These are phyloP conservation scores for Hylia prasina DNA, from an alignment of 2,113 vertebrate species.

Conservation along the genomic window DNA sequence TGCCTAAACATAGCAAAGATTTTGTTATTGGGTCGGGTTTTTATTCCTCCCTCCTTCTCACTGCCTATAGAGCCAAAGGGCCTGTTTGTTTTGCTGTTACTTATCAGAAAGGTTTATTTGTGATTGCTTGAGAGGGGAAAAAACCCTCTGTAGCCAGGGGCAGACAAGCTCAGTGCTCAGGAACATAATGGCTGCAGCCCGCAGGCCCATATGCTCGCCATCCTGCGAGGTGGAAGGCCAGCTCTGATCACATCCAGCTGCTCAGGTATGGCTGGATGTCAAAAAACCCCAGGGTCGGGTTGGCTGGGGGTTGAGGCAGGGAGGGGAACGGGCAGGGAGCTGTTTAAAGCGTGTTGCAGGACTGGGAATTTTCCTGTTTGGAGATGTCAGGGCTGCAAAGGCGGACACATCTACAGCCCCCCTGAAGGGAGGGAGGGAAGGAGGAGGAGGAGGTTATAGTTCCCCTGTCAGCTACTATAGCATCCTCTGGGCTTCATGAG, in stretches of 20 bases:
- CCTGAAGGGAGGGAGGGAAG: neutral
- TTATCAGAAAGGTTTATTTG: slow-evolving; percentile 66
- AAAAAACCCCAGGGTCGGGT: neutral
- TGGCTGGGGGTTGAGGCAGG: neutral
- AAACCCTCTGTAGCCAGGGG: neutral
- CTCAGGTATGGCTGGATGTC: slow-evolving; percentile 46
- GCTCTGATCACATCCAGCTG: slow-evolving; percentile 57
- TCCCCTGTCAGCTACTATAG: slow-evolving; percentile 1
- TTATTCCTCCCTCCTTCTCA: neutral
- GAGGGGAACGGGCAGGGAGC: neutral
- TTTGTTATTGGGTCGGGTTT: neutral
- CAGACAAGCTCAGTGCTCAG: slow-evolving; percentile 50
- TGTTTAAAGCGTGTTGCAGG: slow-evolving; percentile 9
- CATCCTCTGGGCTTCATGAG: slow-evolving; percentile 1
- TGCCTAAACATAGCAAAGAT: neutral
- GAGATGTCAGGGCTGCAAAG: slow-evolving; percentile 35
- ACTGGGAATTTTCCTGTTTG: slow-evolving; percentile 27
- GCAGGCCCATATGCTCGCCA: slow-evolving; percentile 37
- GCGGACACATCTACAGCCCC: neutral
- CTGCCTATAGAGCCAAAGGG: slow-evolving; percentile 52
- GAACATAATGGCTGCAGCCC: slow-evolving; percentile 50
- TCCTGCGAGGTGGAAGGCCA: slow-evolving; percentile 49
- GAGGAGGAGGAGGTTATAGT: neutral
- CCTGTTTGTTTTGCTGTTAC: slow-evolving; percentile 53
- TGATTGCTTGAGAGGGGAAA: neutral